phyloP scores from a whole-genome alignment of 1,140 invertebrate species.

The Andricus grossulariae region DNA sequence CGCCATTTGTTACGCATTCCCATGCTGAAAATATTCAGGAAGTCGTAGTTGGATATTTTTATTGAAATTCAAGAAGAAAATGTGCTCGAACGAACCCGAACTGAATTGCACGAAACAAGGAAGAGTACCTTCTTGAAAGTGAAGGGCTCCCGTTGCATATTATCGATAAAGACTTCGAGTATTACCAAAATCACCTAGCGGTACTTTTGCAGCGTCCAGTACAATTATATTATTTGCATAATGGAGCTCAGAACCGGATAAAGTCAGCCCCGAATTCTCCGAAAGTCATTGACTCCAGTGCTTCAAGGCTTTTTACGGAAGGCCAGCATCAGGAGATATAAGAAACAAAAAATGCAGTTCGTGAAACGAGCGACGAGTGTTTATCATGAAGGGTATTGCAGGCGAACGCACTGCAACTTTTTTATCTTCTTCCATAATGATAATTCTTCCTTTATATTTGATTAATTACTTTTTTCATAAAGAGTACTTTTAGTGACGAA shows the following conservation, averaged over 20 bases:
- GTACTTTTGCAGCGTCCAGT: neutral
- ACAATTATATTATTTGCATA: constrained; percentile 13
- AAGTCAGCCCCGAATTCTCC: neutral
- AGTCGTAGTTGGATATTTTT: neutral
- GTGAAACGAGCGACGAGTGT: no score
- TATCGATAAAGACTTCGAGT: constrained; percentile 1
- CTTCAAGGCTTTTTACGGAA: no score
- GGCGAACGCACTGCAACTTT: no score
- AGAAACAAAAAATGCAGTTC: no score
- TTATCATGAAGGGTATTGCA: no score
- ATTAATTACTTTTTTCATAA: no score
- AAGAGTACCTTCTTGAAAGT: neutral
- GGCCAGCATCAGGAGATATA: no score
- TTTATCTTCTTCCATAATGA: no score
- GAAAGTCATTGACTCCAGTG: no score
- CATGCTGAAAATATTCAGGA: constrained; percentile 18
- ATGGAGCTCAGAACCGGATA: neutral
- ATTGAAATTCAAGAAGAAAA: neutral
- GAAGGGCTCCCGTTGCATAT: neutral
- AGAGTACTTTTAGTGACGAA: no score
- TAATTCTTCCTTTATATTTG: no score
- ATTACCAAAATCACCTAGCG: constrained; percentile 8
- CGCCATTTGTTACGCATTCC: constrained; percentile 7
- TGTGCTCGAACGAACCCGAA: neutral
- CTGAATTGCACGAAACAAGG: constrained; percentile 6